These are phyloP conservation scores for Rhopalosiphum nymphaeae DNA, from an alignment of 2,888 invertebrate genomes.

Conservation along the genomic window DNA sequence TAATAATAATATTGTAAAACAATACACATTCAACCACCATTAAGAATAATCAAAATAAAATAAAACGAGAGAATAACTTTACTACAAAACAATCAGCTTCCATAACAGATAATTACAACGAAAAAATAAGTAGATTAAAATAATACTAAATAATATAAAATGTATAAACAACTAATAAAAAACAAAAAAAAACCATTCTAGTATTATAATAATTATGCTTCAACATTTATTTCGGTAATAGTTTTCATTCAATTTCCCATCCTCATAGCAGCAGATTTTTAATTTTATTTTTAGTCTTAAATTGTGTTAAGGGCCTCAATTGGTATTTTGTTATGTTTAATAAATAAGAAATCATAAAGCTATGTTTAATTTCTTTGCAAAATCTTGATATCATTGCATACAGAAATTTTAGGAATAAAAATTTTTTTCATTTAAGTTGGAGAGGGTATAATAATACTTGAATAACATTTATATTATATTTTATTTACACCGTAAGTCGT, in stretches of 20 bases:
- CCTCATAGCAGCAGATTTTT: background rate
- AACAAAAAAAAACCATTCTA: background rate
- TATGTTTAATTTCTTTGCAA: background rate
- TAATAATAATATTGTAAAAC: background rate
- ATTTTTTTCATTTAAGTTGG: background rate
- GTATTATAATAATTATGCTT: background rate
- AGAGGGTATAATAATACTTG: background rate
- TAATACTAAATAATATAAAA: background rate
- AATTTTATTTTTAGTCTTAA: background rate
- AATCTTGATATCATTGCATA: background rate
- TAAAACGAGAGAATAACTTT: background rate
- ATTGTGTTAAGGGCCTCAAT: background rate
- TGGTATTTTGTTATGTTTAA: background rate
- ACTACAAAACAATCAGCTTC: conserved; percentile 30
- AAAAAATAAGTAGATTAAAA: background rate
- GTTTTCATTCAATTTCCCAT: background rate
- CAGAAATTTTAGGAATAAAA: background rate
- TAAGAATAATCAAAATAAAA: conserved; percentile 13
- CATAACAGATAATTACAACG: background rate
- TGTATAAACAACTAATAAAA: background rate
- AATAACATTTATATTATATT: background rate
- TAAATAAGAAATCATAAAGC: background rate
- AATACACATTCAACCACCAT: conserved; percentile 7
- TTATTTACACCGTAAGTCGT: background rate
- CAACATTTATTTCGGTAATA: background rate